A percentile compares a stretch with the other conserved stretches of the same genome.
Evolutionary conservation across 2,113 vertebrate species (phyloP).

Genomic region (Lichenostomus cassidix): DNA sequence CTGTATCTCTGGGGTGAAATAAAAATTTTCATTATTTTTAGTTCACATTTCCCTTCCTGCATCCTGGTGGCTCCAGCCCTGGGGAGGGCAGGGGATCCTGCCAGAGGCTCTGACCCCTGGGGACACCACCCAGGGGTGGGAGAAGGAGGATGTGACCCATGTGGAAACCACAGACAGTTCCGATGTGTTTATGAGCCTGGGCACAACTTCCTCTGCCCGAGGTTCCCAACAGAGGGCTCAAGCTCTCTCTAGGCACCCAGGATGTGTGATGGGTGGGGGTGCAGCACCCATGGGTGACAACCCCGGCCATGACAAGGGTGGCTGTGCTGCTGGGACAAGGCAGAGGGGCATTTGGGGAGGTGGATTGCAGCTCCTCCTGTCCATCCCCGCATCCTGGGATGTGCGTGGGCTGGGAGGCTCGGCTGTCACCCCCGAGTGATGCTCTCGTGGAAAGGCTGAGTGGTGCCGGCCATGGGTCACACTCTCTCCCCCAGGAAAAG

Average conservation of each 20-base stretch:
- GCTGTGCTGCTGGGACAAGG: not conserved
- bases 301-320: not conserved
- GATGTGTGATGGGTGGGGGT: accelerated
- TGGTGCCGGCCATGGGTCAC: not conserved
- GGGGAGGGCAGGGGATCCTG: not conserved
- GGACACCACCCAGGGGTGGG: not conserved
- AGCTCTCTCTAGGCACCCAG: accelerated
- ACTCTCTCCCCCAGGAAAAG: not conserved
- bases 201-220: not conserved
- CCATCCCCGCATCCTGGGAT: accelerated
- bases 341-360: not conserved
- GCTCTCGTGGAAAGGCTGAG: not conserved
- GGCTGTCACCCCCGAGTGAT: not conserved
- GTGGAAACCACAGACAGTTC: constrained; percentile 36
- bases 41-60: not conserved
- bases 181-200: not conserved
- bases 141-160: not conserved
- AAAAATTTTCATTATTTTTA: not conserved
- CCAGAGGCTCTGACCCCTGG: not conserved
- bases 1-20: not conserved
- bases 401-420: not conserved
- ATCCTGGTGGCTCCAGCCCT: not conserved
- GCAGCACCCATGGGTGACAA: not conserved
- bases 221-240: not conserved
- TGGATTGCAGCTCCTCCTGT: accelerated